phyloP scores from a whole-genome alignment of 2,797 vertebrate genomes.

The Pseudochirops cupreus region DNA sequence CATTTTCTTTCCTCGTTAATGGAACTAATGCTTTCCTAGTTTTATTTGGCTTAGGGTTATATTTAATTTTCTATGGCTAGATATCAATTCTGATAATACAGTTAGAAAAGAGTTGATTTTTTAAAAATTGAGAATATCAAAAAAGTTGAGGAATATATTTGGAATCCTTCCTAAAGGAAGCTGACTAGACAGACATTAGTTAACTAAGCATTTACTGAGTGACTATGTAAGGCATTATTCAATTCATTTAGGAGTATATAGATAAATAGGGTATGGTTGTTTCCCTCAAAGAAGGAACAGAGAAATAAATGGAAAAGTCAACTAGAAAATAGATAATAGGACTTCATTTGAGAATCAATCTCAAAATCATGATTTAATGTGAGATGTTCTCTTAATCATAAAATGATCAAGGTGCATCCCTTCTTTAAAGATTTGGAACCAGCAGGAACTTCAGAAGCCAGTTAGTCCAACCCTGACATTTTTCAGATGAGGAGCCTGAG shows the following conservation, averaged over 20 bases:
- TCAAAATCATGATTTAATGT: no score
- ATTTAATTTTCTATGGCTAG: background rate
- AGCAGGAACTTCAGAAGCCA: no score
- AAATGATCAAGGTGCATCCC: no score
- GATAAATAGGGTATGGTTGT: background rate
- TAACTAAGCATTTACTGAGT: background rate
- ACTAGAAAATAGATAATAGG: no score
- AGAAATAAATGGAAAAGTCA: no score
- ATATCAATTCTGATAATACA: background rate
- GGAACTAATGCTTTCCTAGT: background rate
- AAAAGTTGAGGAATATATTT: background rate
- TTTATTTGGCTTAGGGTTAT: background rate
- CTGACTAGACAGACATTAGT: background rate
- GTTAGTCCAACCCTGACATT: no score
- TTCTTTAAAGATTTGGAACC: no score
- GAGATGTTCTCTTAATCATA: no score
- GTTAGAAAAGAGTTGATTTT: background rate
- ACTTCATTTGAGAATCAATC: no score
- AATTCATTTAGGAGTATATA: background rate
- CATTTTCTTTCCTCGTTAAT: background rate
- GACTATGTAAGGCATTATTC: background rate
- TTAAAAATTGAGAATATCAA: background rate
- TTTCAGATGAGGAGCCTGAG: no score
- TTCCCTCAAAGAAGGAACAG: background rate
- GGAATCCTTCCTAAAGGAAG: background rate